Evolutionary conservation across 37 sponge, comb jelly and placozoan species (phyloP).

Genomic region (Chondrosia reniformis): DNA sequence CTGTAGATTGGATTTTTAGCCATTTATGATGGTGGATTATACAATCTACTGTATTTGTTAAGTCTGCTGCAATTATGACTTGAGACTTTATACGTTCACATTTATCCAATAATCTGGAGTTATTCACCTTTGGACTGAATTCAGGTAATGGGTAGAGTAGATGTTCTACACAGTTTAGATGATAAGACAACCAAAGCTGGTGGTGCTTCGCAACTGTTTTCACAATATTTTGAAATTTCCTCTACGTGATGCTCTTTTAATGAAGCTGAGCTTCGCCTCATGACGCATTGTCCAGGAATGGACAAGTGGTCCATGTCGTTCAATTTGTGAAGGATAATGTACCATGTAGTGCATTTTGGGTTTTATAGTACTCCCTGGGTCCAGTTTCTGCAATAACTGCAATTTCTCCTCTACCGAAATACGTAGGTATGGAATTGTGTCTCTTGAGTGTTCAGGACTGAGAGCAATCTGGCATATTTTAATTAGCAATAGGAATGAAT

Average conservation of each 20-base stretch:
- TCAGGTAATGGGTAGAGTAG: slow-evolving; percentile 9
- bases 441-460: slow-evolving; percentile 6
- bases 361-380: slow-evolving; percentile 15
- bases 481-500: slow-evolving; percentile 33
- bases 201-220: slow-evolving; percentile 30
- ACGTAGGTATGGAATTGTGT: slow-evolving; percentile 25
- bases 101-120: neutral
- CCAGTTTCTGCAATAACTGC: slow-evolving; percentile 3
- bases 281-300: slow-evolving; percentile 43
- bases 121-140: neutral
- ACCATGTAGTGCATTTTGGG: slow-evolving; percentile 46
- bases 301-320: slow-evolving; percentile 31
- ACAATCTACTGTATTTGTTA: neutral
- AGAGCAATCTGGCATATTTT: slow-evolving; percentile 31
- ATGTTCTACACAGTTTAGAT: neutral
- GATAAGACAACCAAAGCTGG: slow-evolving; percentile 35
- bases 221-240: slow-evolving; percentile 35
- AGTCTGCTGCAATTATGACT: neutral
- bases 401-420: slow-evolving; percentile 41
- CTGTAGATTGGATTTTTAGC: neutral
- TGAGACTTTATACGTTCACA: neutral
- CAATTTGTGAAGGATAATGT: slow-evolving; percentile 47
- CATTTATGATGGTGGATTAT: neutral
- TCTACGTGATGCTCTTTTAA: slow-evolving; percentile 25
- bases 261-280: slow-evolving; percentile 49